Conservation (phyloP, 2,113 vertebrate genomes). For the Cottus gobio region DNA sequence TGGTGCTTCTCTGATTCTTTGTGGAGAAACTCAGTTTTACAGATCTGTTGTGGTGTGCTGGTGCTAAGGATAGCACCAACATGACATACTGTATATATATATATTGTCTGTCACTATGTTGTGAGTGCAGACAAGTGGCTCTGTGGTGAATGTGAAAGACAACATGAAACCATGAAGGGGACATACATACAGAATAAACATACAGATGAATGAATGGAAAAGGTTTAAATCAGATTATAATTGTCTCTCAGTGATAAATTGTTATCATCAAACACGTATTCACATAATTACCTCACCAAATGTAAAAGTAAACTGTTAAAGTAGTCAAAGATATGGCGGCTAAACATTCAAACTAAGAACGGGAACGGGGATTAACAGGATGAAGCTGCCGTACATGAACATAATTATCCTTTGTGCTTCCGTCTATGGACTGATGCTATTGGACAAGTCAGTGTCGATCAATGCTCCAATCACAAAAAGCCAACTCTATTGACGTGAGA, state of each 20-base stretch:
- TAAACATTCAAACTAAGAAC: background rate
- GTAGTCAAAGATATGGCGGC: background rate
- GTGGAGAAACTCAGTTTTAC: background rate
- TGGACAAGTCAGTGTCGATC: background rate
- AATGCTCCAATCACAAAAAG: background rate
- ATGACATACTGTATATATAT: too few relatives aligned
- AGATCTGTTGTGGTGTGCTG: background rate
- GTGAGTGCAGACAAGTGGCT: constrained; percentile 1
- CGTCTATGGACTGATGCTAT: background rate
- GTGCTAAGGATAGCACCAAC: background rate
- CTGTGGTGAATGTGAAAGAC: constrained; percentile 4
- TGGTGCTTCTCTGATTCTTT: background rate
- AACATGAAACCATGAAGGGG: background rate
- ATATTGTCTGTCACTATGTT: too few relatives aligned
- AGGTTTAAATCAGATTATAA: background rate
- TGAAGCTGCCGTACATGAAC: background rate
- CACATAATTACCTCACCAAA: constrained; percentile 8
- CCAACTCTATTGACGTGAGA: background rate
- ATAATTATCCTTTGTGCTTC: constrained; percentile 14
- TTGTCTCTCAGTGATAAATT: background rate
- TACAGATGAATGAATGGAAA: constrained; percentile 17
- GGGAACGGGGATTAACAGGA: background rate
- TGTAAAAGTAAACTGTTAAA: background rate
- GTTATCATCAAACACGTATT: constrained; percentile 1
- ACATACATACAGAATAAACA: constrained; percentile 4